Base-by-base conservation (phyloP, 2,113 vertebrate species). In the Psilopsiagon aurifrons region DNA sequence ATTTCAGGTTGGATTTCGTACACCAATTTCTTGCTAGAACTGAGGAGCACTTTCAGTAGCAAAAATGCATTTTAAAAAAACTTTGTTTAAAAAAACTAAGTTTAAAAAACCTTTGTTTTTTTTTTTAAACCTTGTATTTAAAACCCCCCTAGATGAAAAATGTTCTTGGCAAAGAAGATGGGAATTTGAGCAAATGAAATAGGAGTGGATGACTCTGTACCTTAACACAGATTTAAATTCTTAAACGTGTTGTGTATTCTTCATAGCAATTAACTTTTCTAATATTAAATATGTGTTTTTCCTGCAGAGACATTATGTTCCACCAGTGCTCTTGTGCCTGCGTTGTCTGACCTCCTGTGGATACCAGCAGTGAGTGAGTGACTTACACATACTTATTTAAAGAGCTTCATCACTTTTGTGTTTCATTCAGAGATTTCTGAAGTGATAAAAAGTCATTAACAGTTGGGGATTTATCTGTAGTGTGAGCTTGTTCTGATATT, bases 251-350 rank as follows among this genome's bases (percentile, higher is more conserved):
- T 91, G 19, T 33, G 7, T 63, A 52, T 91, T 86, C 25, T 59
- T 87, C 47, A 83, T 33, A 83, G 29, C 7, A 24, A 46, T 89
- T 74, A 71, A 47, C 8, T 83, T 35, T 60, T 69, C 41, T 47
- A 37, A 70, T 64, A 12, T 10, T 84, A 44, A 47, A 8, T 85
- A 35, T 35, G 13, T 88, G 18, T 15, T 90, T 96, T 70, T 86
- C 64, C 88, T 95, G 46, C 91, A 94, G 92, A 31, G 83, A 29
- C 54, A 13, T 63, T 83, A 91, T 95, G 86, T 75, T 90, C 73
- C 39, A 71, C 23, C 51, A 44, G 31, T 73, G 52, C 47, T 18
- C 54, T 2, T 70, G 51, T 75, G 31, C 67, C 75, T 85, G 44
- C 37, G 69, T 90, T 92, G 33, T 88, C 51, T 97, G 88, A 88